Percentiles rank a stretch among this genome's conserved stretches.
Conservation (phyloP, 1,140 invertebrate species). For the Procambarus virginalis region DNA sequence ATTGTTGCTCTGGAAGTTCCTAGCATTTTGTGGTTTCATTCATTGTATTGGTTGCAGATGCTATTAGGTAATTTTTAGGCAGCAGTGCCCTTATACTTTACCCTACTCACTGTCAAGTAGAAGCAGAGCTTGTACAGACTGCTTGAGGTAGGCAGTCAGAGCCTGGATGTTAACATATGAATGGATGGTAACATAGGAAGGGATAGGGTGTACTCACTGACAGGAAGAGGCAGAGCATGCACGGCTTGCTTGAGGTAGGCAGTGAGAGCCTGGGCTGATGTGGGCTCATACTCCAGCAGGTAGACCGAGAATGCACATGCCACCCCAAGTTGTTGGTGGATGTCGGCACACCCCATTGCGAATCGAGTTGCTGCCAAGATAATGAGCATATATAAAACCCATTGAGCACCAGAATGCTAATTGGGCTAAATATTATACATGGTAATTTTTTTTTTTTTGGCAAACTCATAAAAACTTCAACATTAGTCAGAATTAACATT, state of each 20-base stretch:
- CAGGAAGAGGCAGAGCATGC: constrained; percentile 32
- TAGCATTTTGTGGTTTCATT: no score
- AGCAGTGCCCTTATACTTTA: no score
- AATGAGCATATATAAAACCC: neutral
- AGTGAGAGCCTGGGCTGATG: constrained; percentile 47
- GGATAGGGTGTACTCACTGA: constrained; percentile 4
- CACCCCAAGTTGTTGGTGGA: constrained; percentile 75
- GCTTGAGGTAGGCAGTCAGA: constrained; percentile 50
- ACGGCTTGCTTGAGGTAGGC: constrained; percentile 46
- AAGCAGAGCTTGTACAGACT: constrained; percentile 36
- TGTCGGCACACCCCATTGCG: constrained; percentile 76
- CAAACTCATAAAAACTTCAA: no score
- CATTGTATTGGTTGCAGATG: no score
- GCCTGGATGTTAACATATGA: neutral
- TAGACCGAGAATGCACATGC: constrained; percentile 71
- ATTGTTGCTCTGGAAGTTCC: no score
- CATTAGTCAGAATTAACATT: no score
- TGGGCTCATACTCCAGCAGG: constrained; percentile 69
- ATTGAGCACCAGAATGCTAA: no score
- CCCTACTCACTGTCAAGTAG: constrained; percentile 32
- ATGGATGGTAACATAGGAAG: no score
- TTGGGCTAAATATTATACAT: no score
- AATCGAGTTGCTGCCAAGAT: constrained; percentile 74
- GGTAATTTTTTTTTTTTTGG: no score
- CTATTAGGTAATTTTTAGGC: no score